phyloP scores from a whole-genome alignment of 2,888 invertebrate genomes.

The Ommatoiulus sabulosus region DNA sequence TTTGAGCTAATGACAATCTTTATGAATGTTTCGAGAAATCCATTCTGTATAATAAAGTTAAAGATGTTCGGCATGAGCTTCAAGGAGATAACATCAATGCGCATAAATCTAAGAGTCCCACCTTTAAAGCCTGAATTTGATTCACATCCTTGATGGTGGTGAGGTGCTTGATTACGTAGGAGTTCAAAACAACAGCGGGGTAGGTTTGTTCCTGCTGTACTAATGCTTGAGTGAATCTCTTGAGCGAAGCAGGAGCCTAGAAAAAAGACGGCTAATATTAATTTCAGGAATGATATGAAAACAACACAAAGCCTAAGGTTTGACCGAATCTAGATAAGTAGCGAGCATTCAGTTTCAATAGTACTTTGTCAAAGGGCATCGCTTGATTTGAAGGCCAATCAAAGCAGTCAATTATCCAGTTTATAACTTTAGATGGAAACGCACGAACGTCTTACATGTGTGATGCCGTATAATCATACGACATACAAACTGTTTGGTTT shows the following conservation, averaged over 20 bases:
- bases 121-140: conserved; percentile 73
- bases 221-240: conserved; percentile 71
- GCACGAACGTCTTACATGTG: no score
- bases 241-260: conserved; percentile 69
- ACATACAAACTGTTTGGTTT: no score
- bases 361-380: no score
- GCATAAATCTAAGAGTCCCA: conserved; percentile 64
- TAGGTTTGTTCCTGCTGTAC: conserved; percentile 71
- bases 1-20: conserved; percentile 84
- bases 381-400: no score
- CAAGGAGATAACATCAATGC: not conserved
- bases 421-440: no score
- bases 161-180: conserved; percentile 75
- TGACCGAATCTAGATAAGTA: no score
- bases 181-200: conserved; percentile 75
- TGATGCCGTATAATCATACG: no score
- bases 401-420: no score
- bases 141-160: conserved; percentile 70
- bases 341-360: not conserved
- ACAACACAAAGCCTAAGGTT: conserved; percentile 7
- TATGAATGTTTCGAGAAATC: conserved; percentile 73
- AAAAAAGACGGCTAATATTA: not conserved
- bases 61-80: not conserved
- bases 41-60: conserved; percentile 67
- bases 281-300: not conserved